Evolutionary conservation across 1,140 invertebrate species (phyloP).

Genomic region (Diprion similis): DNA sequence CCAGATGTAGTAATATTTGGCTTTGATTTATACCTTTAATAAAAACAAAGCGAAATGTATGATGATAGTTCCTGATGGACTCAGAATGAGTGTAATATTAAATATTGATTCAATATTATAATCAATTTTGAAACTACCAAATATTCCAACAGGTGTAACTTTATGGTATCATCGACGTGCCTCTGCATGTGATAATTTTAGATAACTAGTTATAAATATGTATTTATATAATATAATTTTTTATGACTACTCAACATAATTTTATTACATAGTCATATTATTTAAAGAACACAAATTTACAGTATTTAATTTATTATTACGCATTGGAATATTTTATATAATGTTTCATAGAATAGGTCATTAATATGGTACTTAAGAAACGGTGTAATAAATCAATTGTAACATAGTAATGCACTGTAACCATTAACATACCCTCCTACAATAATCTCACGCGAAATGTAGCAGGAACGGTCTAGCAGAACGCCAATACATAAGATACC

Average conservation of each 20-base stretch:
- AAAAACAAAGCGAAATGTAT: too few species aligned
- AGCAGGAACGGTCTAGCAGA: too few species aligned
- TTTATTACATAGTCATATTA: not conserved
- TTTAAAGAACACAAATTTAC: not conserved
- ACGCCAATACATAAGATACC: too few species aligned
- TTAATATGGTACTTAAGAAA: not conserved
- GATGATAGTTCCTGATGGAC: too few species aligned
- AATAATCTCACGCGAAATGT: too few species aligned
- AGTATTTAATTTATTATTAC: not conserved
- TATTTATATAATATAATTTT: not conserved
- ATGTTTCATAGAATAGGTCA: not conserved
- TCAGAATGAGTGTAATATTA: too few species aligned
- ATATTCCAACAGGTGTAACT: not conserved
- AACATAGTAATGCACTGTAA: too few species aligned
- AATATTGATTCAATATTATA: too few species aligned
- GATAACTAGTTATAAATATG: not conserved
- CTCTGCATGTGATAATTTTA: not conserved
- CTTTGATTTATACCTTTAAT: too few species aligned
- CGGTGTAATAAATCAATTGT: not conserved
- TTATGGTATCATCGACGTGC: slow-evolving; percentile 4
- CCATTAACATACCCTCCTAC: too few species aligned
- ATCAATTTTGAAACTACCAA: not conserved
- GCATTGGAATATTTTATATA: too few species aligned
- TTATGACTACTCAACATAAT: not conserved
- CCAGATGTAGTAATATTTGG: too few species aligned